Conservation (phyloP, 2,797 vertebrate species). For the Acrossocheilus wenchowensis region DNA sequence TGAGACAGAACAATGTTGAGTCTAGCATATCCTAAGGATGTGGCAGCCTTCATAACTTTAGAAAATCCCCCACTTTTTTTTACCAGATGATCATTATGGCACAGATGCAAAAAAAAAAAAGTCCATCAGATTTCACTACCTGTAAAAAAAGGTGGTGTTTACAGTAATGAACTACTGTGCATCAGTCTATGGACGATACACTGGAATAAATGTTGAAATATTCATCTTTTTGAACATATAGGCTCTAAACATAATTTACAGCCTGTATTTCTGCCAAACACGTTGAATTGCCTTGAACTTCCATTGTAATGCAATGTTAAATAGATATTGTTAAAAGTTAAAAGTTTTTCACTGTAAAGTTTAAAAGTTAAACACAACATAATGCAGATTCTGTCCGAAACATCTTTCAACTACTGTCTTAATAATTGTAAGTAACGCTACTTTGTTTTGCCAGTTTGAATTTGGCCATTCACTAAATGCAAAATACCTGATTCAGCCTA, state of each 20-base stretch:
- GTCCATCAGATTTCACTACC: not conserved
- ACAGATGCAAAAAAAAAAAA: not conserved
- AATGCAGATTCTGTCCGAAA: not conserved
- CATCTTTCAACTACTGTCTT: not conserved
- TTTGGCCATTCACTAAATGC: too few relatives aligned
- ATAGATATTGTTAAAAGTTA: not conserved
- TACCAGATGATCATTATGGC: not conserved
- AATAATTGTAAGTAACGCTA: not conserved
- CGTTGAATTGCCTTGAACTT: not conserved
- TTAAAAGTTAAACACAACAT: not conserved
- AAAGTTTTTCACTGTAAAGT: not conserved
- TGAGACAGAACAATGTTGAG: not conserved
- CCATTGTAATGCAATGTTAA: not conserved
- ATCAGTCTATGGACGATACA: not conserved
- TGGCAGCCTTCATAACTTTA: not conserved
- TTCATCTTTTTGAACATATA: not conserved
- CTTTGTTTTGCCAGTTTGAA: too few relatives aligned
- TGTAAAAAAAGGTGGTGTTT: not conserved
- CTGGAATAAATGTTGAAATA: not conserved
- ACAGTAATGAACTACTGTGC: not conserved
- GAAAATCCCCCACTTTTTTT: not conserved
- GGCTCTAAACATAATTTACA: too few relatives aligned
- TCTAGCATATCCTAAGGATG: not conserved
- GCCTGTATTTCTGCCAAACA: not conserved
- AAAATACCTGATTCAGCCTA: too few relatives aligned